These are phyloP conservation scores for Pogonomyrmex barbatus DNA, from an alignment of 1,140 invertebrate genomes.

Conservation along the genomic window DNA sequence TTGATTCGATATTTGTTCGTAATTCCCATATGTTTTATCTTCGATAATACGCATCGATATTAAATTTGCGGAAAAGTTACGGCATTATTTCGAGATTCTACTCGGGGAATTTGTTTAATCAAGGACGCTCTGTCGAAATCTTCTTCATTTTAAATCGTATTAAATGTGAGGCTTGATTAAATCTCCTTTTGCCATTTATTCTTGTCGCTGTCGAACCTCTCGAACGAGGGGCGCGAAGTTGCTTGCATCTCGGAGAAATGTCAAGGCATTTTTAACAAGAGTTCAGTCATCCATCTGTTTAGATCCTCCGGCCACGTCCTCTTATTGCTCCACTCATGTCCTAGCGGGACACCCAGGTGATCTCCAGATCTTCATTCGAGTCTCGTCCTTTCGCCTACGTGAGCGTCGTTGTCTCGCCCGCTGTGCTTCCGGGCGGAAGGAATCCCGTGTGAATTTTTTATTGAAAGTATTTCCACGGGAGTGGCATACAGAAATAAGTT, in stretches of 20 bases:
- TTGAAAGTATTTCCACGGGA: conserved; percentile 56
- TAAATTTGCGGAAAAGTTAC: neutral
- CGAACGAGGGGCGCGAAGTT: neutral
- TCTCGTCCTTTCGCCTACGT: conserved; percentile 44
- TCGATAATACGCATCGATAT: neutral
- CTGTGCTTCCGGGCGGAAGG: conserved; percentile 33
- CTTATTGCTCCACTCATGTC: conserved; percentile 48
- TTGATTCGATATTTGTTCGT: neutral
- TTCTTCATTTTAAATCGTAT: neutral
- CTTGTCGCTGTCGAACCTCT: neutral
- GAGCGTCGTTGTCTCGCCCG: conserved; percentile 47
- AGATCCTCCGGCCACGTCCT: conserved; percentile 17
- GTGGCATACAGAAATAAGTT: conserved; percentile 49
- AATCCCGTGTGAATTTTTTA: conserved; percentile 51
- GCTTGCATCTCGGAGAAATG: conserved; percentile 9
- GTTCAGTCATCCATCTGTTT: conserved; percentile 22
- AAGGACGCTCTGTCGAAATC: neutral
- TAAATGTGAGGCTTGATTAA: neutral
- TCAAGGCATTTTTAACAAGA: conserved; percentile 21
- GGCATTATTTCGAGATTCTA: neutral
- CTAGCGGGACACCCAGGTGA: neutral
- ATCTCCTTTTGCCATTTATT: neutral
- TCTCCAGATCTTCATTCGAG: conserved; percentile 53
- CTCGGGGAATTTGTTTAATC: neutral
- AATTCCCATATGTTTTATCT: neutral